Base-by-base conservation (phyloP, 30 jellyfish, hydroid and myxozoan species). In the Hydra vulgaris region DNA sequence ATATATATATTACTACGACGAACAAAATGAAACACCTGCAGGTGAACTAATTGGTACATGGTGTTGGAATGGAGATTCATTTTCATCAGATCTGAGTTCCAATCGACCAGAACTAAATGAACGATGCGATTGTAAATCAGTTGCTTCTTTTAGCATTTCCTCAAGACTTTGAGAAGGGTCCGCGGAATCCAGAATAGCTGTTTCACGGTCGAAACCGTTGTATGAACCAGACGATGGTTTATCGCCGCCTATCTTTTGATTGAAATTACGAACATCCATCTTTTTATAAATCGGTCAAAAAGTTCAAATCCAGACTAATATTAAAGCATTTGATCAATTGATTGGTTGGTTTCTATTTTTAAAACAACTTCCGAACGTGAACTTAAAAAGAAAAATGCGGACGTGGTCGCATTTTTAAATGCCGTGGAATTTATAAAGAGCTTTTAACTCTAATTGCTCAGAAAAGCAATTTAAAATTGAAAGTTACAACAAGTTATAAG, bases 131-230 rank as follows among this genome's bases (percentile, higher is more conserved):
- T 94, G 99, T 71, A 94, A 66, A 70, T 94, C 99, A 27, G 99
- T 94, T 18, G 99, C 99, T 61, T 82, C 99, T 77, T 94, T 88
- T 17, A 94, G 81, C 99, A 94, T 94, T 25, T 89, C 96, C 78
- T 94, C 99, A 95, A 94, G 81, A 18, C 95, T 77, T 23, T 26
- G 55, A 61, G 22, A 24, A 24, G 67, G 71, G 20, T 26, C 82
- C 26, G 61, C n/a, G 16, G 87, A 80, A 25, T 80, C 87, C 71
- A 80, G 83, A 55, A 80, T 80, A 17, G 87, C 84, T 23, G 87
- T 80, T 55, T 80, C 87, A 21, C 87, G 84, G 53, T 80, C 87
- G 83, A 56, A 80, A 21, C 87, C 87, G 87, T 80, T 80, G 69
- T 80, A 70, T 18, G 87, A 84, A 66, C 61, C 70, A 21, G 87